Percentiles rank a stretch among this genome's conserved stretches.
phyloP scores from a whole-genome alignment of 2,113 vertebrate genomes.

The Sander vitreus region DNA sequence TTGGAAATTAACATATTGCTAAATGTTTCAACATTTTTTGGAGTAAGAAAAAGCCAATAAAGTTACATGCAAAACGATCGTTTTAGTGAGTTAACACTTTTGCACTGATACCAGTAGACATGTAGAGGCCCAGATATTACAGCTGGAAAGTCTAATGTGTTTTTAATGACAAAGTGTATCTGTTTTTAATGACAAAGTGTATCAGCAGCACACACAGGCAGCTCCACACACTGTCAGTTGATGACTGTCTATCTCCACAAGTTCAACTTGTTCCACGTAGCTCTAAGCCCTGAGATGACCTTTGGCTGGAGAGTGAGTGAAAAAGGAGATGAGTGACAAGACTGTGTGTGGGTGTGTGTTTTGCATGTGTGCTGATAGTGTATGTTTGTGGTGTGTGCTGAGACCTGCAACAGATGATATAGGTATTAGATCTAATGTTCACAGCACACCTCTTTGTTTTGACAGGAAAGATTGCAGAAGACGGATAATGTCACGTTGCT shows the following conservation, averaged over 20 bases:
- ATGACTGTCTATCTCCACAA: slow-evolving; percentile 5
- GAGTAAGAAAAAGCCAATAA: neutral
- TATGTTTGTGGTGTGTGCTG: neutral
- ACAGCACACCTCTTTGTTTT: slow-evolving; percentile 42
- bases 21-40: neutral
- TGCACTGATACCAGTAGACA: neutral
- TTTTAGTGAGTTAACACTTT: neutral
- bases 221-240: slow-evolving; percentile 15
- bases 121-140: neutral
- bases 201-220: slow-evolving; percentile 38
- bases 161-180: slow-evolving; percentile 31
- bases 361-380: neutral
- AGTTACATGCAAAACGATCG: neutral
- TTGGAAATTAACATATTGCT: neutral
- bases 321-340: slow-evolving; percentile 20
- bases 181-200: slow-evolving; percentile 10
- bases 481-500: neutral
- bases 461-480: slow-evolving; percentile 35
- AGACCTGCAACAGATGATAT: slow-evolving; percentile 20
- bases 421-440: slow-evolving; percentile 10
- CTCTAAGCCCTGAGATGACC: slow-evolving; percentile 40
- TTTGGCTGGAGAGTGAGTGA: slow-evolving; percentile 13
- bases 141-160: neutral
- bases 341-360: neutral
- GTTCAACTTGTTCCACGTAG: slow-evolving; percentile 38